A percentile compares a stretch with the other conserved stretches of the same genome.
Evolutionary conservation across 1,140 invertebrate species (phyloP).

Genomic region (Brachionus rotundiformis): DNA sequence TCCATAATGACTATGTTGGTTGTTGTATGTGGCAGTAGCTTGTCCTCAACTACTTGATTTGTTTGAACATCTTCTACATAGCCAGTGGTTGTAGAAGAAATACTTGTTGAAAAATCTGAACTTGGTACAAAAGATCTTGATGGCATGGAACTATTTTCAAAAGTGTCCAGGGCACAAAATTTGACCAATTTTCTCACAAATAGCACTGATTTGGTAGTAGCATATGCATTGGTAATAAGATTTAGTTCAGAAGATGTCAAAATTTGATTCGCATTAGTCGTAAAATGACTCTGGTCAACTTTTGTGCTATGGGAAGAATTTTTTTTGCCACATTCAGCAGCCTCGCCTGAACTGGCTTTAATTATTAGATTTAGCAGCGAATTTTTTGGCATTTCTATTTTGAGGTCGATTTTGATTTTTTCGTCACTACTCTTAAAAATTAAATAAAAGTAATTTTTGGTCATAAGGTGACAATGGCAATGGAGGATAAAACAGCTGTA

Average conservation of each 20-base stretch:
- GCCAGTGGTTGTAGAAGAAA: neutral
- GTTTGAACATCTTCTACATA: neutral
- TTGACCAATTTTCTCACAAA: neutral
- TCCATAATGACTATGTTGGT: neutral
- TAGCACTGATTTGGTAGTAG: neutral
- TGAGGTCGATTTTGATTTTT: constrained; percentile 33
- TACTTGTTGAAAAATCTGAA: neutral
- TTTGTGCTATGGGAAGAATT: neutral
- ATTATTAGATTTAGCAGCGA: constrained; percentile 3
- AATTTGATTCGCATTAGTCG: neutral
- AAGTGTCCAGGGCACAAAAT: neutral
- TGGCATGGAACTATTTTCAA: neutral
- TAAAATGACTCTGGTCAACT: neutral
- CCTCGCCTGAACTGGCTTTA: neutral
- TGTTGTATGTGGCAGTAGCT: neutral
- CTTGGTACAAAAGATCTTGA: neutral
- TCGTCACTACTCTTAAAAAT: neutral
- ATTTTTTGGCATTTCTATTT: constrained; percentile 33
- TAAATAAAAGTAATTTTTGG: neutral
- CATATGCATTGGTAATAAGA: neutral
- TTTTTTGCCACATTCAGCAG: neutral
- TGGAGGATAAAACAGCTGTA: neutral
- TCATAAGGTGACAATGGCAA: neutral
- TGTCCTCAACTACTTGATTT: neutral
- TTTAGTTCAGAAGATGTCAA: neutral